Conservation (phyloP, 2,113 vertebrate genomes). For the Trematomus loennbergii region DNA sequence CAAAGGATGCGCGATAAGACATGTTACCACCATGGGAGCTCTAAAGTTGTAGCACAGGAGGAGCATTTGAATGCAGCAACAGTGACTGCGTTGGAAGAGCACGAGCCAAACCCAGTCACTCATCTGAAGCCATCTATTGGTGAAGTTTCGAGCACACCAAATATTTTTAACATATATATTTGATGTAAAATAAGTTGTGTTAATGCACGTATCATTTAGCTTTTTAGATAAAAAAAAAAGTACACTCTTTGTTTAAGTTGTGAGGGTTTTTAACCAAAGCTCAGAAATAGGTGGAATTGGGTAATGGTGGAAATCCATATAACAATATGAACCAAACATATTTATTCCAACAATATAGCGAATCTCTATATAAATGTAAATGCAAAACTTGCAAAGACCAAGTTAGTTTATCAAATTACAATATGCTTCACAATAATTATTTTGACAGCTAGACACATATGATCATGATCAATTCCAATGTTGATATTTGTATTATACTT, state of each 20-base stretch:
- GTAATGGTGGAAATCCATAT: not conserved
- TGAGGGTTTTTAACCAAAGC: not conserved
- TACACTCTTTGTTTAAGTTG: not conserved
- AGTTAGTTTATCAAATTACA: not conserved
- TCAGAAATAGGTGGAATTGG: not conserved
- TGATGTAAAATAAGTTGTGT: not conserved
- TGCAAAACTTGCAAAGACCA: not conserved
- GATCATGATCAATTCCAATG: not conserved
- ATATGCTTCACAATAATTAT: not conserved
- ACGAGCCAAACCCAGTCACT: not conserved
- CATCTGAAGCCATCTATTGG: conserved; percentile 60
- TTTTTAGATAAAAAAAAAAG: not conserved
- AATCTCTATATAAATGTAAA: not conserved
- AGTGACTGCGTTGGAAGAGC: conserved; percentile 26
- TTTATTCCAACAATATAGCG: not conserved
- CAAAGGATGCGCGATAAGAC: not conserved
- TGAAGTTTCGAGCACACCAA: not conserved
- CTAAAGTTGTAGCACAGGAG: not conserved
- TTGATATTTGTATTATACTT: not conserved
- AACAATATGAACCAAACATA: not conserved
- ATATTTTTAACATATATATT: not conserved
- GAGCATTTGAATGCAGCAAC: conserved; percentile 40
- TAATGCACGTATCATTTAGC: not conserved
- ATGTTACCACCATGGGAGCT: accelerated
- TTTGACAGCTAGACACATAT: not conserved